Base-by-base conservation (phyloP, 2,888 invertebrate species). In the Meteorus cinctellus region DNA sequence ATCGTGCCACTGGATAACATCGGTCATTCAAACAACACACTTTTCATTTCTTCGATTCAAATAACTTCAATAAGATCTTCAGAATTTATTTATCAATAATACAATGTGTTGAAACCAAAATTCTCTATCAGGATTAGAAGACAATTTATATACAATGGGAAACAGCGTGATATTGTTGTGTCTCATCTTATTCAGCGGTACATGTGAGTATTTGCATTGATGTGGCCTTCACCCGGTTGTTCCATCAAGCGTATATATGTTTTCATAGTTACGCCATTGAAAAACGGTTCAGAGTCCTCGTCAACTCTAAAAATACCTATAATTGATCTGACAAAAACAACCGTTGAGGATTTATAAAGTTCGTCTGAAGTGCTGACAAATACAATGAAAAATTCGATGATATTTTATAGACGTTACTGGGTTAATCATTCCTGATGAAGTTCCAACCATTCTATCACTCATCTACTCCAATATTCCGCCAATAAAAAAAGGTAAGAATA, bases 401-500 rank as follows among this genome's bases (percentile, higher is more conserved):
- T 76, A 82, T 78, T 92, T 92, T 67, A 19, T 90, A 94, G 93
- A 87, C 63, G 89, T 90, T 0, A 89, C 91, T 69, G 90, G 92
- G 0, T 90, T 96, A 27, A 94, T 96, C 81, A 92, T 96, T 41
- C 96, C 96, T 0, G 95, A 96, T 85, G 96, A 96, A 88, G 82
- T 96, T 69, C 95, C 96, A 0, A 95, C 96, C 0, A 86, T 96
- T 41, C 90, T 96, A 8, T 96, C 96, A 0, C 91, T 96, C 4
- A 93, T 96, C 0, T 96, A 96, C 88, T 95, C 96, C 10, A 96
- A 96, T 84, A 95, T 96, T 78, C 96, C 96, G 4, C 95, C 95
- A 0, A 93, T 96, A 12, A 95, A 95, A 85, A 96, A 96, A 93
- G 96, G 96, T 95, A 91, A 89, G 75, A 24, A 51, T 72, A 55